These are phyloP conservation scores for Halyomorpha halys DNA, from an alignment of 1,140 invertebrate species.

Conservation along the genomic window DNA sequence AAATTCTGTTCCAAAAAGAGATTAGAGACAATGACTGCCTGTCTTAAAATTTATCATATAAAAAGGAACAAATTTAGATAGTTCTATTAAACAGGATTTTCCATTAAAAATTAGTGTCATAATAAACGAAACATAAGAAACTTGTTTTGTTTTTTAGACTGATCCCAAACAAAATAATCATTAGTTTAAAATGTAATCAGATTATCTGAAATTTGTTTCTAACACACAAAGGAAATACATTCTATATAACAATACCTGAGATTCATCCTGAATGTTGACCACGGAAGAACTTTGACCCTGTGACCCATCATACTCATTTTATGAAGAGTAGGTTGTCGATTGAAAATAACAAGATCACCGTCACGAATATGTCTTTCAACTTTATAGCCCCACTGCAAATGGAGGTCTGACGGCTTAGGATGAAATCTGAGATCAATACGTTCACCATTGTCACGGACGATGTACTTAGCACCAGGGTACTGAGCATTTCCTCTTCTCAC, in stretches of 20 bases:
- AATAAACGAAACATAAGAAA: no score
- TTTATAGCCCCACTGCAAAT: constrained; percentile 96
- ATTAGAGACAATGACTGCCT: no score
- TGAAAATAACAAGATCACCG: constrained; percentile 98
- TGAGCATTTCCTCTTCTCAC: constrained; percentile 93
- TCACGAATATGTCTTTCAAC: constrained; percentile 96
- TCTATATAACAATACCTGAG: constrained; percentile 43
- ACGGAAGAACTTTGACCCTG: constrained; percentile 91
- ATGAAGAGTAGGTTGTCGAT: constrained; percentile 97
- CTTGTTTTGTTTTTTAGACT: no score
- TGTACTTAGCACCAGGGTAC: constrained; percentile 99
- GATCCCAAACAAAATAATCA: no score
- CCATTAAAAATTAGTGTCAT: no score
- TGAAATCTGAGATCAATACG: constrained; percentile 97
- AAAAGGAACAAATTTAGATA: no score
- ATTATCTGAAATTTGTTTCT: no score
- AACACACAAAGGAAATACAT: neutral
- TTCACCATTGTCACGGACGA: constrained; percentile 96
- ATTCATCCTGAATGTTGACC: constrained; percentile 97
- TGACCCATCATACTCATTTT: constrained; percentile 99
- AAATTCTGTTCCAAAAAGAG: no score
- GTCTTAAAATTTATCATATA: no score
- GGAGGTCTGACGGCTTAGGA: constrained; percentile 95
- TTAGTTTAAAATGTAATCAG: no score
- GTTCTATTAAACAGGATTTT: no score